A percentile compares a stretch with the other conserved stretches of the same genome.
These are phyloP conservation scores for Drosophila suzukii DNA, from an alignment of 1,140 invertebrate species.

Conservation along the genomic window DNA sequence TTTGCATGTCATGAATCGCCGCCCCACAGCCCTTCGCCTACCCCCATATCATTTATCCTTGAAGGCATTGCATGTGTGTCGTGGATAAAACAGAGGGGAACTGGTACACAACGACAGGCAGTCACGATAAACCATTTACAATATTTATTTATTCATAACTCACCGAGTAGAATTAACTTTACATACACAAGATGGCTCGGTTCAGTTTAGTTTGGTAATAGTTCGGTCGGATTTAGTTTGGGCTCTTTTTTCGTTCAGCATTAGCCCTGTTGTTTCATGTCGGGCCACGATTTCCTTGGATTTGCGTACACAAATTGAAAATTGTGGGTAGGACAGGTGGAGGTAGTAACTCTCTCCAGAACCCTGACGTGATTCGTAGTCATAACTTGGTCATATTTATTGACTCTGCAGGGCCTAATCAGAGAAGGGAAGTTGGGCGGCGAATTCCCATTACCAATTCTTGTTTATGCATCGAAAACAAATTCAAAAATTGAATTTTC, in stretches of 20 bases:
- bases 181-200: conserved; percentile 49
- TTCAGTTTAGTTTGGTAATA: conserved; percentile 53
- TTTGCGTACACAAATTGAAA: conserved; percentile 44
- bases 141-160: conserved; percentile 82
- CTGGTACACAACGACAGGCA: conserved; percentile 62
- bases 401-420: conserved; percentile 63
- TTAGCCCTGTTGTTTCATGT: conserved; percentile 64
- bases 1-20: conserved; percentile 71
- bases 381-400: conserved; percentile 75
- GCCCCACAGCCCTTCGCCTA: neutral
- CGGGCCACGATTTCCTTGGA: conserved; percentile 66
- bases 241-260: conserved; percentile 7
- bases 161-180: conserved; percentile 52
- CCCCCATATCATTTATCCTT: conserved; percentile 61
- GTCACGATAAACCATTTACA: conserved; percentile 78
- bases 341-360: neutral
- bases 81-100: conserved; percentile 13
- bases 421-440: conserved; percentile 6
- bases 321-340: conserved; percentile 59
- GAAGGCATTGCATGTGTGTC: conserved; percentile 64
- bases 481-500: conserved; percentile 56
- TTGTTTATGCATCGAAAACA: conserved; percentile 75
- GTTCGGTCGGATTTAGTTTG: conserved; percentile 37
- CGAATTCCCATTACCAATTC: conserved; percentile 41
- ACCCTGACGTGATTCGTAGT: conserved; percentile 66